phyloP scores from a whole-genome alignment of 2,888 invertebrate genomes.

The Globia sparganii region DNA sequence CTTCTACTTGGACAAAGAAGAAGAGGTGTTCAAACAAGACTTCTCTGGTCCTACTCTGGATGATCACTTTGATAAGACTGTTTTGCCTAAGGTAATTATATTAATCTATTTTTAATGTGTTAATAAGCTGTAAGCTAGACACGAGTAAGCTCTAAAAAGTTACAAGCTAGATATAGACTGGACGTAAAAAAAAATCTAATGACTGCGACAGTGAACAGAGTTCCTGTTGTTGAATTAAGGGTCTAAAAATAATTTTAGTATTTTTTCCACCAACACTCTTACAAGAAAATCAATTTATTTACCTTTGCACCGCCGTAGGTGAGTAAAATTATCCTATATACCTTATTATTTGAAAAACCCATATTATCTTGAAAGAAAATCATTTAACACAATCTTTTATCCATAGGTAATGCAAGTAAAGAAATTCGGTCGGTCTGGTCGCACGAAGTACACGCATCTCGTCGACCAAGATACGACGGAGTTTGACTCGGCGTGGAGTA shows the following conservation, averaged over 20 bases:
- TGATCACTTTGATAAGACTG: conserved; percentile 99
- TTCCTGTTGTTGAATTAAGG: background rate
- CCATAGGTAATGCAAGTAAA: conserved; percentile 99
- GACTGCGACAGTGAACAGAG: background rate
- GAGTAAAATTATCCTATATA: background rate
- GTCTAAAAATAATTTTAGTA: background rate
- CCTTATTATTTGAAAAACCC: background rate
- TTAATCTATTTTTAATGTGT: background rate
- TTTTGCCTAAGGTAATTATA: conserved; percentile 94
- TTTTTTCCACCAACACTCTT: background rate
- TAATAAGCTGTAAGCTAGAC: background rate
- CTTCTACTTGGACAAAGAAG: conserved; percentile 98
- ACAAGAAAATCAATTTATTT: background rate
- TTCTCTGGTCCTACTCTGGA: conserved; percentile 99
- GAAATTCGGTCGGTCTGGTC: conserved; percentile 99
- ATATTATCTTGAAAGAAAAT: background rate
- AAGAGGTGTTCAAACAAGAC: conserved; percentile 97
- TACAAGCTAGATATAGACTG: background rate
- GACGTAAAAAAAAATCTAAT: background rate
- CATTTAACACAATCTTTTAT: background rate
- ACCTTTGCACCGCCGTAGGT: too few relatives aligned
- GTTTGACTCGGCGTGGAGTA: conserved; percentile 99
- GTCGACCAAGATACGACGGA: conserved; percentile 99
- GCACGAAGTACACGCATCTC: conserved; percentile 99
- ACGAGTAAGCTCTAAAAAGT: background rate